Conservation (phyloP, 2,888 invertebrate genomes). For the Pammene fasciana region DNA sequence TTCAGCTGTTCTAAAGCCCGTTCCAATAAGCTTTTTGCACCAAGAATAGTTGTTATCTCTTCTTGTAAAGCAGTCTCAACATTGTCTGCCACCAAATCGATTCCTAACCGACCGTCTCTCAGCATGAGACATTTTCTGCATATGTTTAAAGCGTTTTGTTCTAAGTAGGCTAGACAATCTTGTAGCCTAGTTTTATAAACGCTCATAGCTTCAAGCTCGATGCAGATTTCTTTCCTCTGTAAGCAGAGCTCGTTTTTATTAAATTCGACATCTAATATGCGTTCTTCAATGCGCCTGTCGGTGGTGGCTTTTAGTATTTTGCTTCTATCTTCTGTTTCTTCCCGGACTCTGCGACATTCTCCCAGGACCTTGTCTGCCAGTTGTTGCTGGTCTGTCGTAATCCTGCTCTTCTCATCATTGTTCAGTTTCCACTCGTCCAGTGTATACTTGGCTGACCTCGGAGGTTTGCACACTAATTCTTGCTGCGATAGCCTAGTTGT, state of each 20-base stretch:
- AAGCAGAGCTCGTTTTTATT: conserved; percentile 89
- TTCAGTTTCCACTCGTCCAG: conserved; percentile 89
- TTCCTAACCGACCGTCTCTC: conserved; percentile 90
- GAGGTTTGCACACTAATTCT: conserved; percentile 75
- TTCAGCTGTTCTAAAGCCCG: conserved; percentile 89
- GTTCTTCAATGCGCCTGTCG: conserved; percentile 90
- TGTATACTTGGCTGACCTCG: conserved; percentile 83
- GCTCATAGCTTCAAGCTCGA: conserved; percentile 90
- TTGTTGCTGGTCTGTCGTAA: conserved; percentile 91
- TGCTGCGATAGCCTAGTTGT: conserved; percentile 73
- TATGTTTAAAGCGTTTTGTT: conserved; percentile 85
- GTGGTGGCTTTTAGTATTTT: conserved; percentile 89
- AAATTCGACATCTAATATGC: conserved; percentile 92
- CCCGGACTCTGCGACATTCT: conserved; percentile 85
- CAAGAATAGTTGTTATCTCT: conserved; percentile 90
- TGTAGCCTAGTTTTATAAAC: conserved; percentile 90
- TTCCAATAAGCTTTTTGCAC: conserved; percentile 86
- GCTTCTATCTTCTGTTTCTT: conserved; percentile 88
- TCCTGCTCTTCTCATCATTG: conserved; percentile 86
- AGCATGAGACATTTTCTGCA: conserved; percentile 90
- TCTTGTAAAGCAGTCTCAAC: conserved; percentile 91
- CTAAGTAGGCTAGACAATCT: conserved; percentile 88
- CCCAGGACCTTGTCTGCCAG: conserved; percentile 90
- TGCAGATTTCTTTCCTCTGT: conserved; percentile 89
- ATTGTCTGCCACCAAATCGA: conserved; percentile 91